phyloP scores from a whole-genome alignment of 2,797 vertebrate genomes.

The Eulemur rubriventer region DNA sequence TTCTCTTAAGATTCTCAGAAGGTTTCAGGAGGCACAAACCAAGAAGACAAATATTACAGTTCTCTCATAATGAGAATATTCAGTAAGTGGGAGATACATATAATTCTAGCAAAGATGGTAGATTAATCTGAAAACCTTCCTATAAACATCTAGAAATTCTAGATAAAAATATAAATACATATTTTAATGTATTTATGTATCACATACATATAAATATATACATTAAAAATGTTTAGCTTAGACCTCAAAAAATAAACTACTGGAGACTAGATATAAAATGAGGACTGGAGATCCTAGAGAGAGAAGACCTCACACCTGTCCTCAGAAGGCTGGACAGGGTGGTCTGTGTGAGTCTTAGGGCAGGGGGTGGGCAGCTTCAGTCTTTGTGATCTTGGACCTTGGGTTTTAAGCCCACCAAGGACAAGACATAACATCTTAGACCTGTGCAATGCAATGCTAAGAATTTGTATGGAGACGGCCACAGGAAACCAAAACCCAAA shows the following conservation, averaged over 20 bases:
- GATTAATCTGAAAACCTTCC: neutral
- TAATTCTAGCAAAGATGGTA: neutral
- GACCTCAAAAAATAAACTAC: neutral
- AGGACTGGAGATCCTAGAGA: neutral
- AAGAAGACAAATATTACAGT: neutral
- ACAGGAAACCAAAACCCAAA: neutral
- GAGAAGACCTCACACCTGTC: fast-evolving
- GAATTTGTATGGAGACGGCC: neutral
- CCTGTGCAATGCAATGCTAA: no score
- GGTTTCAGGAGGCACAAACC: neutral
- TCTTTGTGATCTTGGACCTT: neutral
- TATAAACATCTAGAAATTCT: neutral
- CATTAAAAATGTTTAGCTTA: neutral
- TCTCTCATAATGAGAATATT: neutral
- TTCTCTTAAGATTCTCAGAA: neutral
- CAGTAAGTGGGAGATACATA: neutral
- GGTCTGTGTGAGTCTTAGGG: neutral
- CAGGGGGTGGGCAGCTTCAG: no score
- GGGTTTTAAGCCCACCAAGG: neutral
- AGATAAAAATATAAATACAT: neutral
- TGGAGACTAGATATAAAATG: neutral
- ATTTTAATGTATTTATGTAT: neutral
- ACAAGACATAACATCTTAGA: neutral
- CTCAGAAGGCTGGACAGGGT: neutral
- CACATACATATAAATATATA: neutral